Evolutionary conservation across 2,113 vertebrate genomes (phyloP).

Genomic region (Balaeniceps rex): DNA sequence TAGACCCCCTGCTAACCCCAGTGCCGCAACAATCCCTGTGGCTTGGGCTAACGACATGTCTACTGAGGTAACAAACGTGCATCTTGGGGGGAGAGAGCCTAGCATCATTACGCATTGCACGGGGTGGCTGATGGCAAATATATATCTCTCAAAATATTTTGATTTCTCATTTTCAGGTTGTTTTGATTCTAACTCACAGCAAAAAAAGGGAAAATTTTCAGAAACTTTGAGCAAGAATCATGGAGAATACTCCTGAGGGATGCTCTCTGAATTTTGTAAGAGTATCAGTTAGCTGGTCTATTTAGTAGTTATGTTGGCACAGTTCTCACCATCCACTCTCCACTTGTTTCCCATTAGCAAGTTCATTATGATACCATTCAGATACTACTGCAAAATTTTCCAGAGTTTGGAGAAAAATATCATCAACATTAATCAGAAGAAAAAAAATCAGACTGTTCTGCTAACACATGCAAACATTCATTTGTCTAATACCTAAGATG

Average conservation of each 20-base stretch:
- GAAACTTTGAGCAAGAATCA: not conserved
- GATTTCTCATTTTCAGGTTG: not conserved
- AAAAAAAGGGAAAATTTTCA: not conserved
- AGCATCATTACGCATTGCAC: accelerated
- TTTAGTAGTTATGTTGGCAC: not conserved
- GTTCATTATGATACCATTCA: not conserved
- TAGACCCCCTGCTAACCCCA: not conserved
- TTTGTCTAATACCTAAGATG: not conserved
- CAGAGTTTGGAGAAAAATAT: not conserved
- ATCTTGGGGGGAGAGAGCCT: no score
- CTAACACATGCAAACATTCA: not conserved
- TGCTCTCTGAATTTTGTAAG: not conserved
- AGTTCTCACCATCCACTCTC: not conserved
- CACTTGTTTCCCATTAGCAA: not conserved
- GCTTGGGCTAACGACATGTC: not conserved
- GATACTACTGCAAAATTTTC: not conserved
- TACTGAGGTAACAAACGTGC: not conserved
- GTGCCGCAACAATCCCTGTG: not conserved
- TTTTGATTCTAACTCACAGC: not conserved
- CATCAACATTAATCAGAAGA: not conserved
- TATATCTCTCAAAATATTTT: not conserved
- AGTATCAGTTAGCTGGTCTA: not conserved
- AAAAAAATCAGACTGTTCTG: not conserved
- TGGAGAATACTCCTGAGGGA: not conserved
- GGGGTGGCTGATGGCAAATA: no score